phyloP scores from a whole-genome alignment of 2,113 vertebrate genomes.

The Potamarius usumacintae region DNA sequence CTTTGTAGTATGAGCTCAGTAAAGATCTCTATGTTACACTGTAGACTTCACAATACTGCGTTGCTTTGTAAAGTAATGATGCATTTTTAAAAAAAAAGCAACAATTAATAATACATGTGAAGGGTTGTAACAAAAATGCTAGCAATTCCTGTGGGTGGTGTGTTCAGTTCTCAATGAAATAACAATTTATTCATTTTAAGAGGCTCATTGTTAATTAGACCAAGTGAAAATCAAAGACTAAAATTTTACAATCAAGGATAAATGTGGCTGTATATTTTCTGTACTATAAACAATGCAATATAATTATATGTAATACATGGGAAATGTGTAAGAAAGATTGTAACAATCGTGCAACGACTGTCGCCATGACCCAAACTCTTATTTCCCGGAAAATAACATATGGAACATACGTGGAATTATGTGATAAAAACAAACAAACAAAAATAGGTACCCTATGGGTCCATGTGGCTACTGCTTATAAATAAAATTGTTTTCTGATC shows the following conservation, averaged over 20 bases:
- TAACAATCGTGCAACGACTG: neutral
- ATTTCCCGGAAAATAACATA: no score
- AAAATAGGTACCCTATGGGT: no score
- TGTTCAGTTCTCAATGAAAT: neutral
- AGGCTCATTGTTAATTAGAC: neutral
- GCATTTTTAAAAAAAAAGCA: neutral
- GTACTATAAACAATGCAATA: neutral
- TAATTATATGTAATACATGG: no score
- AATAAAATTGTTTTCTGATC: no score
- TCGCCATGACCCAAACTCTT: no score
- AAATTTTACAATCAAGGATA: neutral
- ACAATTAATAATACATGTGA: neutral
- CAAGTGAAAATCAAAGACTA: neutral
- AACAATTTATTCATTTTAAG: neutral
- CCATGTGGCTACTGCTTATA: no score
- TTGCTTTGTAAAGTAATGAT: neutral
- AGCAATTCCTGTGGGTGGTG: neutral
- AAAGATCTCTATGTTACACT: neutral
- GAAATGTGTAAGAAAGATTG: neutral
- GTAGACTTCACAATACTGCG: neutral
- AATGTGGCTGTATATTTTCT: neutral
- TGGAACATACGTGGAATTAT: no score
- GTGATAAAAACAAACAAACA: no score
- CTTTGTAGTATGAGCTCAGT: neutral
- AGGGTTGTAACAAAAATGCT: neutral